Evolutionary conservation across 2,888 invertebrate genomes (phyloP), one percentile per base, ranked within the genome.

Genomic region (Rambutsinella grinnellia): DNA sequence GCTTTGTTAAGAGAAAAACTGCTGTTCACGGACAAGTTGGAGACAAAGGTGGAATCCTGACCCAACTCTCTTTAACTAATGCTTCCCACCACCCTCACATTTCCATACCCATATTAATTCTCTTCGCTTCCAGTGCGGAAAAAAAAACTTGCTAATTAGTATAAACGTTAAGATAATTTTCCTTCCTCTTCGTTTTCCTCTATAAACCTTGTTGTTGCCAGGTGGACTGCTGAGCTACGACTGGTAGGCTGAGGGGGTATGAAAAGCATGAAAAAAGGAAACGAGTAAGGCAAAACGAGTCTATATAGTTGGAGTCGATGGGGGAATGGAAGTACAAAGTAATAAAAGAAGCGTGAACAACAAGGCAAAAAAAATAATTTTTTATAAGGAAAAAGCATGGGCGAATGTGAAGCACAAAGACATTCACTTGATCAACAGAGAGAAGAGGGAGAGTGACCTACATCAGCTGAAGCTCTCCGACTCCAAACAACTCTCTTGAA

Each of bases 141-240:
- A n/a, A n/a, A n/a, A n/a, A n/a, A n/a, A n/a, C n/a, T n/a, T n/a
- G n/a, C n/a, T n/a, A n/a, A n/a, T n/a, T n/a, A n/a, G n/a, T n/a
- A n/a, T n/a, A n/a, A n/a, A n/a, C n/a, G n/a, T n/a, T n/a, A n/a
- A n/a, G 36, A 36, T 36, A 36, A 36, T 36, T 36, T 8, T 36
- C 36, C 36, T 13, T 36, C 13, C 13, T 36, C 36, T 36, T 36
- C 5, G 36, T 36, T 36, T 36, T 36, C 36, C 36, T 36, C 36
- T 36, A 13, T 36, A 36, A 36, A 36, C 5, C 13, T 8, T n/a
- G 72, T 74, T 72, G 72, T 74, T 74, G 72, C 72, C 72, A 74
- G 65, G 72, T 74, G 66, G 66, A 74, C 53, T 60, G 66, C 66
- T 74, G 27, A 13, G 47, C 58, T 74, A 54, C 72, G 66, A 74